These are phyloP conservation scores for Cryptotermes secundus DNA, from an alignment of 1,140 invertebrate genomes.

Conservation along the genomic window DNA sequence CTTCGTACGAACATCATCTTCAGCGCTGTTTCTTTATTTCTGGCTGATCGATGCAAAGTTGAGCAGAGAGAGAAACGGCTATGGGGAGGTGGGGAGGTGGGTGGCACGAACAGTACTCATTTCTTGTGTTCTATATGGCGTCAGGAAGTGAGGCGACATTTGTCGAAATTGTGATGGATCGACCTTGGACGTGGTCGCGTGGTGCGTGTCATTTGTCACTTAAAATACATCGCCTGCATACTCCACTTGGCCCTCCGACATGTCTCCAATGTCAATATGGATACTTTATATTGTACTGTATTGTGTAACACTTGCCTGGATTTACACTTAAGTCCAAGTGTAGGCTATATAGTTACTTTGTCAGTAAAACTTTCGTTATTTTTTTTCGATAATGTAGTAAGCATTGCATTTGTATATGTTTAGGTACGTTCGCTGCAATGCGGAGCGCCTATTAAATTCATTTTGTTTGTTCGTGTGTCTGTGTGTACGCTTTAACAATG, in stretches of 20 bases:
- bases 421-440: too few species aligned
- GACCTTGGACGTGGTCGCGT: not conserved
- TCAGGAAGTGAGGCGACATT: slow-evolving; percentile 10
- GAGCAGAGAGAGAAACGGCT: not conserved
- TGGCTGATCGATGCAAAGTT: not conserved
- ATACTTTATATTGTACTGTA: not conserved
- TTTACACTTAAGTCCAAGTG: not conserved
- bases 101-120: not conserved
- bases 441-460: too few species aligned
- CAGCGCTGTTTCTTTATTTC: not conserved
- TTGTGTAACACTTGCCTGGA: not conserved
- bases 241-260: not conserved
- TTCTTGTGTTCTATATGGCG: not conserved
- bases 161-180: slow-evolving; percentile 16
- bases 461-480: too few species aligned
- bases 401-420: too few species aligned
- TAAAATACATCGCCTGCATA: slow-evolving; percentile 11
- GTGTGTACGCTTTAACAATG: too few species aligned
- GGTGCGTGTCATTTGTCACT: slow-evolving; percentile 14
- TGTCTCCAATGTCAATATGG: not conserved
- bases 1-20: not conserved
- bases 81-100: not conserved
- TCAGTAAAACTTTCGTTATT: too few species aligned
- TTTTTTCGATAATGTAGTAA: too few species aligned
- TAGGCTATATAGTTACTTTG: too few species aligned